A percentile compares a stretch with the other conserved stretches of the same genome.
phyloP scores from a whole-genome alignment of 2,113 vertebrate genomes.

The Caloenas nicobarica region DNA sequence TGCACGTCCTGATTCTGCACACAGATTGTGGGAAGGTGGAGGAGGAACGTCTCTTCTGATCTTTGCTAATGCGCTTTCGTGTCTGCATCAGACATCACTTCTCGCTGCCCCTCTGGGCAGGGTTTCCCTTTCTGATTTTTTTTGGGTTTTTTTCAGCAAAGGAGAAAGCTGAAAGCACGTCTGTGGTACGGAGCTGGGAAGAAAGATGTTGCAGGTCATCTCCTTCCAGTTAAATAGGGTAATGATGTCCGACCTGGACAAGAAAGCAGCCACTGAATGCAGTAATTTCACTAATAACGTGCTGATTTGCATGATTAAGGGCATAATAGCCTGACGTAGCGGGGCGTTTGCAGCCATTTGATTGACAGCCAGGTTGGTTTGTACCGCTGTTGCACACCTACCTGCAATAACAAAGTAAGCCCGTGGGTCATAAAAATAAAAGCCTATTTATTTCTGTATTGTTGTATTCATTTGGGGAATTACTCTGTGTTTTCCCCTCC shows the following conservation, averaged over 20 bases:
- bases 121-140: neutral
- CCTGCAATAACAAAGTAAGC: neutral
- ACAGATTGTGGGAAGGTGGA: neutral
- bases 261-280: neutral
- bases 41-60: neutral
- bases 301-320: slow-evolving; percentile 38
- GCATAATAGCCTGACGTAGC: neutral
- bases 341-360: neutral
- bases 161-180: neutral
- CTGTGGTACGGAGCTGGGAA: neutral
- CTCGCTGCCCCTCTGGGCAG: neutral
- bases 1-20: neutral
- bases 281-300: slow-evolving; percentile 9
- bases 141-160: neutral
- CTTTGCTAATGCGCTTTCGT: neutral
- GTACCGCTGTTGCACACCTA: neutral
- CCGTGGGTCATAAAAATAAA: neutral
- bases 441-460: slow-evolving; percentile 3
- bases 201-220: neutral
- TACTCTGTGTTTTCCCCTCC: neutral
- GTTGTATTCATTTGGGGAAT: neutral
- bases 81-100: neutral
- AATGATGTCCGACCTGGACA: neutral
- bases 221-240: neutral
- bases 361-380: neutral